phyloP scores from a whole-genome alignment of 2,888 invertebrate genomes.

The Eueremaeus valkanovi region DNA sequence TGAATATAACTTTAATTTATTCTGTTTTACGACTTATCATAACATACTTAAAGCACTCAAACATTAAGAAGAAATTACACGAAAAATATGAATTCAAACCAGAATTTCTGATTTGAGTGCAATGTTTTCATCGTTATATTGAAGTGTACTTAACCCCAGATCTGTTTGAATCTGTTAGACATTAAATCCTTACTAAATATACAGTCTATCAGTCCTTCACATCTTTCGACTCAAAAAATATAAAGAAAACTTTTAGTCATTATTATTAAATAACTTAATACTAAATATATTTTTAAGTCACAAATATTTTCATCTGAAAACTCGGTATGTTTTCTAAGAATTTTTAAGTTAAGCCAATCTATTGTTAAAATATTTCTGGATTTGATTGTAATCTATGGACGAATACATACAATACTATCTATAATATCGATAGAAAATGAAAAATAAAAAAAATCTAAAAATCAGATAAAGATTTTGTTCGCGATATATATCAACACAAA shows the following conservation, averaged over 20 bases:
- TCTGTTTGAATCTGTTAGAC: background rate
- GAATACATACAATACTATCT: no score
- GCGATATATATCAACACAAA: background rate
- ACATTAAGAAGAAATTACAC: no score
- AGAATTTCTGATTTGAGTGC: background rate
- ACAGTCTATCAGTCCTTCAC: background rate
- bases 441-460: no score
- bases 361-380: background rate
- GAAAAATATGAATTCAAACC: background rate
- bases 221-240: background rate
- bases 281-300: conserved; percentile 5
- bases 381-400: background rate
- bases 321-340: background rate
- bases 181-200: background rate
- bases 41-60: background rate
- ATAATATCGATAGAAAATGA: background rate
- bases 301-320: background rate
- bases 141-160: background rate
- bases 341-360: background rate
- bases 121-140: background rate
- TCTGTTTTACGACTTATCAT: background rate
- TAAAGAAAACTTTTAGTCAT: background rate
- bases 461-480: conserved; percentile 7
- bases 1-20: background rate
- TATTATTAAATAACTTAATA: background rate